These are phyloP conservation scores for Aptenodytes forsteri DNA, from an alignment of 2,113 vertebrate genomes.

Conservation along the genomic window DNA sequence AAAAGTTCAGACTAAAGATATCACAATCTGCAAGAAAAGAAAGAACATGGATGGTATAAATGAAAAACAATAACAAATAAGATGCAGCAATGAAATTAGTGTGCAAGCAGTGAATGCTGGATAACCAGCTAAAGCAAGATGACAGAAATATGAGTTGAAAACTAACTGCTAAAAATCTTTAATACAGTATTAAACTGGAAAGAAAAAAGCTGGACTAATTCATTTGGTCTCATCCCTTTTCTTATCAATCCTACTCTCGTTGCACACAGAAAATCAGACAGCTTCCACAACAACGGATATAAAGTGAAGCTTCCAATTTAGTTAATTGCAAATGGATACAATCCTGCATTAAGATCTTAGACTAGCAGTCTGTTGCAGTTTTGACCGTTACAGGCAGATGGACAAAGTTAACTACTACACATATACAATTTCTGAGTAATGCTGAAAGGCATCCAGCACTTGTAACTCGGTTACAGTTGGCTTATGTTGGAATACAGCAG, in stretches of 20 bases:
- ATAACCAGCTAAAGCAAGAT: slow-evolving; percentile 9
- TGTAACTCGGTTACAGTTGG: background rate
- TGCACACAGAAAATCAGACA: background rate
- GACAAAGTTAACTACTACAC: background rate
- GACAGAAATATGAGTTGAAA: background rate
- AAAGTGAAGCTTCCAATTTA: background rate
- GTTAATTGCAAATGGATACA: background rate
- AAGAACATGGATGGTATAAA: slow-evolving; percentile 77
- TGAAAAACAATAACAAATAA: slow-evolving; percentile 54
- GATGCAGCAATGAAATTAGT: slow-evolving; percentile 49
- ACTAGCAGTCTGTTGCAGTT: background rate
- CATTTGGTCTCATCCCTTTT: background rate
- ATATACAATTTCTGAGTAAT: background rate
- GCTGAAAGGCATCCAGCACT: background rate
- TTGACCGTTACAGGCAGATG: background rate
- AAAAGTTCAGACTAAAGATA: slow-evolving; percentile 91
- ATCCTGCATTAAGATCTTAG: background rate
- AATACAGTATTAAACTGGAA: background rate
- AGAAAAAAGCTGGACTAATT: background rate
- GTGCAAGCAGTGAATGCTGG: background rate
- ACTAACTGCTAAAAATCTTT: background rate
- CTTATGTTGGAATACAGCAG: background rate
- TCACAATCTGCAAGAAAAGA: slow-evolving; percentile 95
- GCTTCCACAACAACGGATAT: background rate
- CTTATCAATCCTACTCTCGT: background rate